Evolutionary conservation across 2,888 invertebrate genomes (phyloP).

Genomic region (Neocrepidodera transversa): DNA sequence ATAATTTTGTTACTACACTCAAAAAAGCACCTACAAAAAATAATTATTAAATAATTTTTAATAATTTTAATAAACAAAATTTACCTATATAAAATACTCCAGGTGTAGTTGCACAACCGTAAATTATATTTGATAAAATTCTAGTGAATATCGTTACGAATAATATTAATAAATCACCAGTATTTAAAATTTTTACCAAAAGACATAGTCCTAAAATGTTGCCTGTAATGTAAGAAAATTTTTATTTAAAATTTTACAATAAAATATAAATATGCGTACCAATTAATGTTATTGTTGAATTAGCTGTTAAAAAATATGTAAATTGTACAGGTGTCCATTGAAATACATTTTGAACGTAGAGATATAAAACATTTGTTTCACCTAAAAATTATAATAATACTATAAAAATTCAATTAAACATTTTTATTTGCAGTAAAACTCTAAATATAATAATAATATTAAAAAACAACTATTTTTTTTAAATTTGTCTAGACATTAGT

Average conservation of each 20-base stretch:
- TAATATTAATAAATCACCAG: constrained; percentile 57
- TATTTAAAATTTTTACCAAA: constrained; percentile 53
- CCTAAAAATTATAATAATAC: no score
- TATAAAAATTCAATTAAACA: no score
- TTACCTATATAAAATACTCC: constrained; percentile 58
- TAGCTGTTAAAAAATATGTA: constrained; percentile 66
- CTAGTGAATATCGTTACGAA: constrained; percentile 57
- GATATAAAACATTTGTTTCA: constrained; percentile 67
- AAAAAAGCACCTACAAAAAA: constrained; percentile 46
- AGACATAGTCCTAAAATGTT: constrained; percentile 50
- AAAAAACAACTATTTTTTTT: neutral
- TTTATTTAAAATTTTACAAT: constrained; percentile 12
- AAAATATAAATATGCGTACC: constrained; percentile 57
- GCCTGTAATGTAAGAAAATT: constrained; percentile 49
- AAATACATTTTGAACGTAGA: constrained; percentile 67
- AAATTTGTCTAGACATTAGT: neutral
- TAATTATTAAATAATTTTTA: neutral
- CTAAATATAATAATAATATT: no score
- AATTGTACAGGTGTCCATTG: constrained; percentile 69
- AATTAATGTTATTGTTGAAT: constrained; percentile 64
- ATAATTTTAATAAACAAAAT: neutral
- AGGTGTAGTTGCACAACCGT: constrained; percentile 52
- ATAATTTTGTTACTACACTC: constrained; percentile 52
- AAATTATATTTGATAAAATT: constrained; percentile 57
- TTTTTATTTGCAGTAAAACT: no score